A percentile compares a stretch with the other conserved stretches of the same genome.
Evolutionary conservation across 2,888 invertebrate species (phyloP).

Genomic region (Choreutis nemorana): DNA sequence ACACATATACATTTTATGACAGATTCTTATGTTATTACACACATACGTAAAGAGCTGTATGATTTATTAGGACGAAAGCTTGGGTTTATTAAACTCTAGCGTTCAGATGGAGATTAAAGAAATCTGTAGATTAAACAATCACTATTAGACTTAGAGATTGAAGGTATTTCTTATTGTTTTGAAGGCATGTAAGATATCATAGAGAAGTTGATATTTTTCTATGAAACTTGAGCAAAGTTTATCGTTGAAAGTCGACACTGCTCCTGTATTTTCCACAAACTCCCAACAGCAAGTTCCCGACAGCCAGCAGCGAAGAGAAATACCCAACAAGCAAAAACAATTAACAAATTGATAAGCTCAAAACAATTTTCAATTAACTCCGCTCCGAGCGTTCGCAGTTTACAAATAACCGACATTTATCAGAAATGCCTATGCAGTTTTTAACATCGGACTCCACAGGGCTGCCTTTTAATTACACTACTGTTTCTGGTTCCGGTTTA

Average conservation of each 20-base stretch:
- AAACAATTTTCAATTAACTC: conserved; percentile 68
- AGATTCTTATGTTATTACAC: conserved; percentile 17
- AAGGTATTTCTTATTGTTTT: no score
- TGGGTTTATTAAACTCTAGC: no score
- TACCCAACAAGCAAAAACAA: conserved; percentile 63
- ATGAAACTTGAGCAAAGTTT: no score
- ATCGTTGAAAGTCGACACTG: no score
- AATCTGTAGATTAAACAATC: no score
- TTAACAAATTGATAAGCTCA: conserved; percentile 66
- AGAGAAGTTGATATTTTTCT: no score
- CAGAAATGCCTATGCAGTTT: conserved; percentile 66
- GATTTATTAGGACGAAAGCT: no score
- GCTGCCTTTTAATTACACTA: conserved; percentile 27
- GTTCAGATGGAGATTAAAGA: no score
- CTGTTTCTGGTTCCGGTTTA: conserved; percentile 14
- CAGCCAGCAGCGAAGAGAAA: conserved; percentile 46
- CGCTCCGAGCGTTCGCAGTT: conserved; percentile 59
- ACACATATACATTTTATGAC: conserved; percentile 14
- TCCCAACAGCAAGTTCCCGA: no score
- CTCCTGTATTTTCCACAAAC: no score
- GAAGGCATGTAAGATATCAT: no score
- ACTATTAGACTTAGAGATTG: no score
- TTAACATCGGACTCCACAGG: conserved; percentile 49
- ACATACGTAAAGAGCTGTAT: conserved; percentile 9
- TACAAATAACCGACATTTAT: conserved; percentile 66